Base-by-base conservation (phyloP, 92 coral and sea anemone species). In the Muricea muricata region DNA sequence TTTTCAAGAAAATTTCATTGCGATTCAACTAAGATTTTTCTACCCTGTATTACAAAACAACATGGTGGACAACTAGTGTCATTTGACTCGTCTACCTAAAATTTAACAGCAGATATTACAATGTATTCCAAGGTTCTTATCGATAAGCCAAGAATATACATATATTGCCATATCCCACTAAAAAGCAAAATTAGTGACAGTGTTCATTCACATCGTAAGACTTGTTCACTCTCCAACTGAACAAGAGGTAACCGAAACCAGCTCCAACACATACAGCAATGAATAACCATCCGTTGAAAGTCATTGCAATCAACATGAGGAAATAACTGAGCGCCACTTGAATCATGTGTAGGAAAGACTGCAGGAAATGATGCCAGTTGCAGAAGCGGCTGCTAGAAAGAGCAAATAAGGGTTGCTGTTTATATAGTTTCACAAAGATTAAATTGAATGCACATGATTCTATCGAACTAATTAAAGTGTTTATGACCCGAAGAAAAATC, bases 261-360 rank as follows among this genome's bases (percentile, higher is more conserved):
- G 99, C 99, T 2, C 99, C 99, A 6, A 97, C 80, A 21, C 89
- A 92, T 18, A 97, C 92, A 3, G 97, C 87, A 26, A 94, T 77
- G 25, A 97, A 97, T 65, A 97, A 83, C 90, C 94, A 97, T 26
- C 91, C 94, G 81, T 97, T 97, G 94, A 93, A 93, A 0, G 99
- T 93, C 99, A 97, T 97, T 69, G 94, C 94, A 85, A 97, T 91
- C 85, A 97, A 81, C 99, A 97, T 97, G n/a, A 97, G 94, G 68
- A 93, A 97, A 78, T 97, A 97, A 69, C 99, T 93, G 55, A 97
- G 0, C 0, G 96, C 90, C 24, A 97, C 98, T 74, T 97, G 99
- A 10, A 94, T 84, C 74, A 97, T 83, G 67, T 97, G 97, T 0
- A 97, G 93, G 31, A 87, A 75, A 14, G 94, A 81, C 81, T 97